Evolutionary conservation across 2,113 vertebrate species (phyloP).

Genomic region (western clawed frog (Xenopus tropicalis)): UCB_Xtro_10.0 CM004446.2:26903001-26903500

Average conservation of each 20-base stretch:
- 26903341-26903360: conserved; percentile 84
- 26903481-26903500: conserved; percentile 4
- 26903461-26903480: conserved; percentile 74
- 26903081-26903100: no score
- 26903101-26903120: no score
- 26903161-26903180: no score
- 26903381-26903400: conserved; percentile 64
- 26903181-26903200: no score
- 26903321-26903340: conserved; percentile 60
- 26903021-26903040: no score
- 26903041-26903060: no score
- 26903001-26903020: no score
- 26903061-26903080: no score
- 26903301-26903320: conserved; percentile 74
- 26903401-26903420: conserved; percentile 76
- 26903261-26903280: conserved; percentile 68
- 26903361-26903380: conserved; percentile 77
- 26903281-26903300: conserved; percentile 76
- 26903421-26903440: conserved; percentile 55
- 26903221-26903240: conserved; percentile 47
- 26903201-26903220: background rate
- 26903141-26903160: no score
- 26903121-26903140: no score
- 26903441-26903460: conserved; percentile 51
- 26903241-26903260: conserved; percentile 62